phyloP scores from a whole-genome alignment of 2,113 vertebrate species.

The Galemys pyrenaicus region DNA sequence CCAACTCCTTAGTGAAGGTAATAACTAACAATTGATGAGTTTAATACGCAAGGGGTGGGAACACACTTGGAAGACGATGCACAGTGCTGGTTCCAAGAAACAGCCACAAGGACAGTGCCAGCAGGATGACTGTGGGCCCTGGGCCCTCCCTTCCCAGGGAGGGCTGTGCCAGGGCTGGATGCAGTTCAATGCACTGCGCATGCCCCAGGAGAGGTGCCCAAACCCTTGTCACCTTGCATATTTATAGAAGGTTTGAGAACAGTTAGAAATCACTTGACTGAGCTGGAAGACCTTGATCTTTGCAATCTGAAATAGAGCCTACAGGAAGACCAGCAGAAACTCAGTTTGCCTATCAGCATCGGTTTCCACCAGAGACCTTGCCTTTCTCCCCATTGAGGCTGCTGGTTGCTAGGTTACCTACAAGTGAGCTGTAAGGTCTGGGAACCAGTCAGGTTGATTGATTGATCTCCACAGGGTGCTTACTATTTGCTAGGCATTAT shows the following conservation, averaged over 20 bases:
- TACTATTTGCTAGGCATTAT: constrained; percentile 33
- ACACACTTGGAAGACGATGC: background rate
- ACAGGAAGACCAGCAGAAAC: background rate
- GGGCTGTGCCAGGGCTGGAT: background rate
- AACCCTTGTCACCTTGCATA: background rate
- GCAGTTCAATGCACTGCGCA: background rate
- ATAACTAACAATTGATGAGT: background rate
- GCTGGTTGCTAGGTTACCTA: constrained; percentile 57
- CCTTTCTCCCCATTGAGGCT: background rate
- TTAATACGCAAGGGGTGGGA: background rate
- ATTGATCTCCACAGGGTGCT: constrained; percentile 35
- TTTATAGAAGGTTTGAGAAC: background rate
- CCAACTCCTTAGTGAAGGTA: background rate
- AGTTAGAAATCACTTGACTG: background rate
- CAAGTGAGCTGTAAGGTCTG: background rate
- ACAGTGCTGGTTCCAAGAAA: rapidly evolving
- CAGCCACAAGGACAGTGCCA: rapidly evolving
- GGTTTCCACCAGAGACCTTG: constrained; percentile 11
- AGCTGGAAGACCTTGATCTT: background rate
- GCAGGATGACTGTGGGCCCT: background rate
- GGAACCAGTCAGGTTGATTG: background rate
- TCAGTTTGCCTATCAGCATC: background rate
- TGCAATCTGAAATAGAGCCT: background rate
- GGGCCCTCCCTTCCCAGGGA: background rate
- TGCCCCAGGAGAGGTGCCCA: background rate